Conservation (phyloP, 1,140 invertebrate genomes). For the Liolophura sinensis region DNA sequence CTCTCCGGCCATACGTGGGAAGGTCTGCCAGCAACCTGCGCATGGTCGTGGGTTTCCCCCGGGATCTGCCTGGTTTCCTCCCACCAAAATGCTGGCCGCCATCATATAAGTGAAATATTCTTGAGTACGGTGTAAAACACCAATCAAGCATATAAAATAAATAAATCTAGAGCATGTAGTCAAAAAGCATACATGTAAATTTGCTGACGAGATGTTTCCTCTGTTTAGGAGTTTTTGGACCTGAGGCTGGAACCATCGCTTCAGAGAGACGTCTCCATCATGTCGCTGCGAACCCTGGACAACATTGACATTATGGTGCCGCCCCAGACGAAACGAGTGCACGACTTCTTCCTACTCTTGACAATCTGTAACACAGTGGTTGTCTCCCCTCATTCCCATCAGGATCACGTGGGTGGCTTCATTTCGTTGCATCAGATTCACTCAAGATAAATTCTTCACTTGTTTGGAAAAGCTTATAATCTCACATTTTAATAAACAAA, state of each 20-base stretch:
- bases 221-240: slow-evolving; percentile 39
- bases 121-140: too few species aligned
- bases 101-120: too few species aligned
- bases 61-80: too few species aligned
- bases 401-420: slow-evolving; percentile 67
- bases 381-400: slow-evolving; percentile 79
- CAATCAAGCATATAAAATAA: not conserved
- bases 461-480: too few species aligned
- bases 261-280: slow-evolving; percentile 41
- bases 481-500: too few species aligned
- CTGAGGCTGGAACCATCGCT: slow-evolving; percentile 43
- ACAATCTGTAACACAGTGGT: slow-evolving; percentile 97
- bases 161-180: not conserved
- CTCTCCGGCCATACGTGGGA: too few species aligned
- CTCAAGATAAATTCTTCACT: too few species aligned
- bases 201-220: not conserved
- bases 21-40: too few species aligned
- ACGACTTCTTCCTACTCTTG: slow-evolving; percentile 90
- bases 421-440: too few species aligned
- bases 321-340: slow-evolving; percentile 64
- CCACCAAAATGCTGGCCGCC: too few species aligned
- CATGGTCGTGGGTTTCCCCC: too few species aligned
- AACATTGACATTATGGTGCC: slow-evolving; percentile 39
- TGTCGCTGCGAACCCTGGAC: slow-evolving; percentile 44
- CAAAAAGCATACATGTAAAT: too few species aligned